Conservation (phyloP, 2,797 vertebrate genomes). For the Esox masquinongy region DNA sequence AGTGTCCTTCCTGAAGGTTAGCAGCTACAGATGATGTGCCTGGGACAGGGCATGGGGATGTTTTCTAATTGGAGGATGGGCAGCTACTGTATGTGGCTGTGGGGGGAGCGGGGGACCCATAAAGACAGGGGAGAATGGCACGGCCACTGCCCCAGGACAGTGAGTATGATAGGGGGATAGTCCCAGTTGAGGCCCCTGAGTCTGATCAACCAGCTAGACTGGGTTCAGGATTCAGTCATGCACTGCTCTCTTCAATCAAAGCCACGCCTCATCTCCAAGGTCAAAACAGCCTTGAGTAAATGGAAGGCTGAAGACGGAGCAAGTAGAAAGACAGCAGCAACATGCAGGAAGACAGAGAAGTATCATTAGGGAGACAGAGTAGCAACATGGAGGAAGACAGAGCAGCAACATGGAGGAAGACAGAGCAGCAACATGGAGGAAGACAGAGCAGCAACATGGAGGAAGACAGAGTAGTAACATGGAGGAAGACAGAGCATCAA, state of each 20-base stretch:
- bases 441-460: no score
- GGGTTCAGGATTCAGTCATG: neutral
- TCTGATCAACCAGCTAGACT: neutral
- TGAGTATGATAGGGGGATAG: neutral
- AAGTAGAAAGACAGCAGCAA: neutral
- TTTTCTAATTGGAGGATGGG: neutral
- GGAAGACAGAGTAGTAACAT: no score
- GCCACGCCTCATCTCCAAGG: conserved; percentile 10
- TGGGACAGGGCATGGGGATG: neutral
- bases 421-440: neutral
- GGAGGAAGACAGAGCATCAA: no score
- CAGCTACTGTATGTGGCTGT: neutral
- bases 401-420: neutral
- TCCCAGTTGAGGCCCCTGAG: neutral
- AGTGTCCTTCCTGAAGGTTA: conserved; percentile 15
- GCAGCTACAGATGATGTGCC: neutral
- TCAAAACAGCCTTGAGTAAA: neutral
- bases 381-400: no score
- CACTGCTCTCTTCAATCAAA: conserved; percentile 7
- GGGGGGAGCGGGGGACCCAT: neutral
- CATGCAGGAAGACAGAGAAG: neutral
- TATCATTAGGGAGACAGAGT: no score
- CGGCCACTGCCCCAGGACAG: neutral
- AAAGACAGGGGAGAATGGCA: neutral
- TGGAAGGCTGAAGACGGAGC: neutral